A percentile compares a stretch with the other conserved stretches of the same genome.
Evolutionary conservation across 2,113 vertebrate species (phyloP).

Genomic region (Ivindomyrus marchei): DNA sequence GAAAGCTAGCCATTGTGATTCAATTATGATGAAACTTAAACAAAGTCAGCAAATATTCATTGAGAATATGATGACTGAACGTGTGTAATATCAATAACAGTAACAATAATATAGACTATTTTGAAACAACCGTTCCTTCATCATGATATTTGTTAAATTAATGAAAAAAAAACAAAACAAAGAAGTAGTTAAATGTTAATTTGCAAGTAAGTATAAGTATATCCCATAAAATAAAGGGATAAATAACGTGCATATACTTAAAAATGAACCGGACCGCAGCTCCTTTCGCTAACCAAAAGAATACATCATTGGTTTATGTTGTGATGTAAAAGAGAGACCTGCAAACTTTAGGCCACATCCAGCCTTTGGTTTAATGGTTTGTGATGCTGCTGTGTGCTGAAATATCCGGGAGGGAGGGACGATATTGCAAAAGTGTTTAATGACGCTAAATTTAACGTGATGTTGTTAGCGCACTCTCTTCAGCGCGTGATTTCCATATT

Average conservation of each 20-base stretch:
- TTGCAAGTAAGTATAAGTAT: not conserved
- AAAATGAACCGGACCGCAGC: slow-evolving; percentile 17
- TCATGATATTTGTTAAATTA: not conserved
- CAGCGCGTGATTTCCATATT: not conserved
- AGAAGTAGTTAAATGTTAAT: not conserved
- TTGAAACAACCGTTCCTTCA: not conserved
- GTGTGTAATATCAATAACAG: not conserved
- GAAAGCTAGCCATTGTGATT: not conserved
- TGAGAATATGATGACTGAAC: not conserved
- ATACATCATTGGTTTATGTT: slow-evolving; percentile 51
- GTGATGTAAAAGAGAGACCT: slow-evolving; percentile 57
- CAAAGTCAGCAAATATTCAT: not conserved
- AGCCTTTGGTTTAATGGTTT: slow-evolving; percentile 36
- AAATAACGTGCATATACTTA: not conserved
- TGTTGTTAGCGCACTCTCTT: not conserved
- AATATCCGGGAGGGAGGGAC: slow-evolving; percentile 18
- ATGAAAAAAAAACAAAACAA: not conserved
- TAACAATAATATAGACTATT: not conserved
- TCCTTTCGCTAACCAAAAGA: slow-evolving; percentile 43
- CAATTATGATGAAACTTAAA: not conserved
- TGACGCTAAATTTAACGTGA: not conserved
- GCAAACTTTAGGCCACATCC: slow-evolving; percentile 49
- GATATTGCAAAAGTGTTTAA: slow-evolving; percentile 5
- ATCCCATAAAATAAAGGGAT: not conserved
- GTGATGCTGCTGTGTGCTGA: not conserved